A percentile compares a stretch with the other conserved stretches of the same genome.
Conservation (phyloP, 2,113 vertebrate species). For the Marmota flaviventris region DNA sequence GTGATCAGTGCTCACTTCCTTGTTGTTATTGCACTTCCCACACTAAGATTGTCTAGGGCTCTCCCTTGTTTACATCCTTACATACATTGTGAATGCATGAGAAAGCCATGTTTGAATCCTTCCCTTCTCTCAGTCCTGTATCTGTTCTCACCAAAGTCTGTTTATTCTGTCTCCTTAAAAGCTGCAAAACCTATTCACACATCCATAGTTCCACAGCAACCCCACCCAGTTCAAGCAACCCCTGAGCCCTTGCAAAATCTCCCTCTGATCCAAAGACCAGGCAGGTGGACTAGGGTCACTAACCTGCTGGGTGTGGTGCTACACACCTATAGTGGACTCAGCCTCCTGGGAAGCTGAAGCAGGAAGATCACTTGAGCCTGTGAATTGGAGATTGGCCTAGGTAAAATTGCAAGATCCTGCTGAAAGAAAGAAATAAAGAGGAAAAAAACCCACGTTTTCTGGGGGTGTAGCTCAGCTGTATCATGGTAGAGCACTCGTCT, state of each 20-base stretch:
- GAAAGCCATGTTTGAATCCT: neutral
- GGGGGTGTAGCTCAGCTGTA: too few relatives aligned
- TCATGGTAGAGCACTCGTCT: too few relatives aligned
- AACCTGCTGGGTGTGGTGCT: neutral
- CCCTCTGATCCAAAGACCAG: neutral
- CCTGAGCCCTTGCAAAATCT: neutral
- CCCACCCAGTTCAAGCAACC: fast-evolving
- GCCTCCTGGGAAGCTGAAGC: too few relatives aligned
- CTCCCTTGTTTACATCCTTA: neutral
- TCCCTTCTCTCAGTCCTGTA: neutral
- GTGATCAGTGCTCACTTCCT: conserved; percentile 55
- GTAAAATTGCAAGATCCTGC: too few relatives aligned
- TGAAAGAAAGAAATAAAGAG: too few relatives aligned
- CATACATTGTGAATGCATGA: neutral
- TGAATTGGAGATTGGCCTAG: too few relatives aligned
- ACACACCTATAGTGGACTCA: too few relatives aligned
- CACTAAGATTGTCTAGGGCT: neutral
- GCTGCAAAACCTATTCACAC: neutral
- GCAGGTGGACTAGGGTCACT: neutral
- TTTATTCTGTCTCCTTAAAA: neutral
- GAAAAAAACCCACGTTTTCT: too few relatives aligned
- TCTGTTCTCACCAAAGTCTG: neutral
- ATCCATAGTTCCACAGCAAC: neutral
- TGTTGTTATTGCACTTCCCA: neutral
- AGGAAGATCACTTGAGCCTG: too few relatives aligned